Evolutionary conservation across 2,888 invertebrate genomes (phyloP), one percentile per base, ranked within the genome.

Genomic region (Drosophila atroscutellata): DNA sequence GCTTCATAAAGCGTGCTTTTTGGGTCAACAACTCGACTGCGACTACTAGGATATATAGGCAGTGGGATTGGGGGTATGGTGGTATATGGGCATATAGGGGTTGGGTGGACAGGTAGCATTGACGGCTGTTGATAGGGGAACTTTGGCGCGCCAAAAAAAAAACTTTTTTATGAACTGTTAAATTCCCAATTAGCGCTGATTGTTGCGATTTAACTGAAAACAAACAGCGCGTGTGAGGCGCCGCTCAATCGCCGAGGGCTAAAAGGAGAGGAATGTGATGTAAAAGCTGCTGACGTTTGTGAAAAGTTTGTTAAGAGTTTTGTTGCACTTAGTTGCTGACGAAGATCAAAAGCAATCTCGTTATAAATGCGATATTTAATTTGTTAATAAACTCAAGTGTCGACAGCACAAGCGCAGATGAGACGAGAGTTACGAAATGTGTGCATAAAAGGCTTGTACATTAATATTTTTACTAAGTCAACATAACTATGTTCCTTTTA

Each of bases 181-280:
- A 90, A 88, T 83, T 80, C 84, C 84, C 91, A 90, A 90, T 90
- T 90, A 90, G 91, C 80, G 81, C 72, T 88, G 86, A 90, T 88
- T 90, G 83, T 83, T 80, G 75, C 76, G 76, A 83, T 86, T 89
- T 86, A 83, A 68, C 81, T 56, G 60, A 62, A 72, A 72, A 55
- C 66, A 68, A 84, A 78, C 58, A 51, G 32, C 56, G 58, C 56
- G 62, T 86, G 67, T 47, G 55, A 50, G 69, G 26, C 34, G 24
- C 36, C 36, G 7, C 36, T 24, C 18, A 54, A 36, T 36, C 11
- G 4, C 2, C 15, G 6, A 24, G 20, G 32, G 15, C 1, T 24
- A 2, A 9, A 4, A 54, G 24, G 34, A 20, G 57, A 20, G 28
- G 15, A 11, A 15, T 24, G 15, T 34, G 37, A 26, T 36, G 28